A percentile compares a stretch with the other conserved stretches of the same genome.
Evolutionary conservation across 2,113 vertebrate genomes (phyloP).

Genomic region (Zapornia atra): DNA sequence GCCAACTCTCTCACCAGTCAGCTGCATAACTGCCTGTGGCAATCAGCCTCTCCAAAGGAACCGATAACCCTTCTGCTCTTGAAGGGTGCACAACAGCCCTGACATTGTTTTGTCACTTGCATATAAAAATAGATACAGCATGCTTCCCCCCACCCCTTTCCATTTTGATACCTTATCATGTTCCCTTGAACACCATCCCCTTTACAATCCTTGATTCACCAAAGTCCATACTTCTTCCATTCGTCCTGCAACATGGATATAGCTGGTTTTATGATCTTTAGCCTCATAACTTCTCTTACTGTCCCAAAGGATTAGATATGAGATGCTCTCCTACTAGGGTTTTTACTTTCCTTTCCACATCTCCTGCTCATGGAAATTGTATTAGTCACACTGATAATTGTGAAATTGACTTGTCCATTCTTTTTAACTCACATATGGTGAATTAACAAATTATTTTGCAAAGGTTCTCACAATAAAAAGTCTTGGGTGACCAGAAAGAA

Average conservation of each 20-base stretch:
- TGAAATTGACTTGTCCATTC: neutral
- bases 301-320: neutral
- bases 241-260: neutral
- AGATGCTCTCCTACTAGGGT: no score
- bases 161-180: neutral
- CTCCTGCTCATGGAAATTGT: neutral
- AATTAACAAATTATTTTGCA: neutral
- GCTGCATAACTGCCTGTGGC: neutral
- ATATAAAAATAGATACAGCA: neutral
- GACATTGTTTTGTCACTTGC: neutral
- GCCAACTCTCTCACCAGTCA: neutral
- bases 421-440: neutral
- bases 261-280: neutral
- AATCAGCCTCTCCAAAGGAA: neutral
- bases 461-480: neutral
- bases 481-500: neutral
- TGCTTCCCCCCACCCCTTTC: neutral
- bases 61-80: neutral
- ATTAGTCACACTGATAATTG: neutral
- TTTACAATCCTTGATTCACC: neutral
- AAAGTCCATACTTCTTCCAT: neutral
- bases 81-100: neutral
- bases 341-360: neutral
- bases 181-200: neutral
- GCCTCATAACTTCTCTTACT: neutral